Conservation (phyloP, 2,888 invertebrate genomes). For the Cyclophora punctaria region DNA sequence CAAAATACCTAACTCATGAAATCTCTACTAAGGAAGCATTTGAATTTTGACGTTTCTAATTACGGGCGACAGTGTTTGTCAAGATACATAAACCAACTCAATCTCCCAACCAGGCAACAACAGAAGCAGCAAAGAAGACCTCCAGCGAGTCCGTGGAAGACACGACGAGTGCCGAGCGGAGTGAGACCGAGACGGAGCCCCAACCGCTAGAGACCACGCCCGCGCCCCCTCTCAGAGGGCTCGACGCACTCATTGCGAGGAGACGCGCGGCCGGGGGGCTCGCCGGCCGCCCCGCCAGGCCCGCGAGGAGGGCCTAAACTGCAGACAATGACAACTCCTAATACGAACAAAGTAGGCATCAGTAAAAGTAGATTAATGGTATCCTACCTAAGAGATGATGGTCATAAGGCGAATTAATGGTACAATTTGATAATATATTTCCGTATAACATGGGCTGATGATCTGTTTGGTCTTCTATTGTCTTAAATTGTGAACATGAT, state of each 20-base stretch:
- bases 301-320: conserved; percentile 41
- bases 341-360: too few species aligned
- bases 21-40: too few species aligned
- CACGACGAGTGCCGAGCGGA: conserved; percentile 49
- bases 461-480: too few species aligned
- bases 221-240: conserved; percentile 76
- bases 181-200: conserved; percentile 58
- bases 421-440: too few species aligned
- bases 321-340: conserved; percentile 28
- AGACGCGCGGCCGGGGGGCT: conserved; percentile 76
- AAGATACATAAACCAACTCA: not conserved
- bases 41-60: too few species aligned
- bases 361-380: too few species aligned
- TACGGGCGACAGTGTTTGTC: too few species aligned
- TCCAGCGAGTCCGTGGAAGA: conserved; percentile 55
- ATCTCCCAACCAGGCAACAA: conserved; percentile 40
- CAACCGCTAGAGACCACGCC: conserved; percentile 60
- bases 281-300: conserved; percentile 47
- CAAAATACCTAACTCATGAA: too few species aligned
- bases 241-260: conserved; percentile 81
- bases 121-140: conserved; percentile 53
- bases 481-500: too few species aligned
- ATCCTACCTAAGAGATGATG: too few species aligned
- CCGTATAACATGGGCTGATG: too few species aligned
- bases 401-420: too few species aligned